Evolutionary conservation across 2,888 invertebrate genomes (phyloP), one percentile per base, ranked within the genome.

Genomic region (Phaonia tiefii): DNA sequence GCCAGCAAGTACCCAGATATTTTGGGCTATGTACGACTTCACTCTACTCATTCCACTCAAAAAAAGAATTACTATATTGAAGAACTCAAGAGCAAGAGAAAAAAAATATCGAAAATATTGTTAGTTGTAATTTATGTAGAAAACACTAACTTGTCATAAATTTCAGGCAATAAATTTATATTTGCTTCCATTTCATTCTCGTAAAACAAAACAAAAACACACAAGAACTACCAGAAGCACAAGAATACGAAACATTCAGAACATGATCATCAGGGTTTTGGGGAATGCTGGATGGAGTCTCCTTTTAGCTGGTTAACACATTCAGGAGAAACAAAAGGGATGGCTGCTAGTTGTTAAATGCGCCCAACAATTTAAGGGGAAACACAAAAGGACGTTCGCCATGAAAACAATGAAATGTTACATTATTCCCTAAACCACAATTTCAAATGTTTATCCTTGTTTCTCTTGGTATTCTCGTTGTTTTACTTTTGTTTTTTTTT

Each of bases 81-180:
- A n/a, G n/a, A 46, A 15, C n/a, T 15, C 17, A 3, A 46, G 17
- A 46, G 15, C 15, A n/a, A 15, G 13, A 4, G 5, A 11, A 8
- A 2, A 46, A 46, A 46, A 46, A 46, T n/a, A 15, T 46, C n/a
- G 11, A n/a, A 46, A 46, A 46, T 46, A 15, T 15, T 5, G 46
- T 46, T 46, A 46, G 46, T 15, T 46, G 58, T 58, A 58, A 58
- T 37, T 58, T 31, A 37, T 37, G 58, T 37, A 71, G 66, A 51
- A 70, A 80, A 67, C 58, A 75, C 74, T 74, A 71, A 77, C 77
- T 80, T 86, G 87, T 88, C 88, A 88, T 89, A 89, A 88, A 88
- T 87, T 46, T 46, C 86, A 80, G 84, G 86, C 86, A 87, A 88
- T 89, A 89, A 88, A 89, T 89, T 89, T 87, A 80, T 86, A 88